Percentiles rank a stretch among this genome's conserved stretches.
phyloP scores from a whole-genome alignment of 2,888 invertebrate genomes.

The Drosophila flavopinicola region DNA sequence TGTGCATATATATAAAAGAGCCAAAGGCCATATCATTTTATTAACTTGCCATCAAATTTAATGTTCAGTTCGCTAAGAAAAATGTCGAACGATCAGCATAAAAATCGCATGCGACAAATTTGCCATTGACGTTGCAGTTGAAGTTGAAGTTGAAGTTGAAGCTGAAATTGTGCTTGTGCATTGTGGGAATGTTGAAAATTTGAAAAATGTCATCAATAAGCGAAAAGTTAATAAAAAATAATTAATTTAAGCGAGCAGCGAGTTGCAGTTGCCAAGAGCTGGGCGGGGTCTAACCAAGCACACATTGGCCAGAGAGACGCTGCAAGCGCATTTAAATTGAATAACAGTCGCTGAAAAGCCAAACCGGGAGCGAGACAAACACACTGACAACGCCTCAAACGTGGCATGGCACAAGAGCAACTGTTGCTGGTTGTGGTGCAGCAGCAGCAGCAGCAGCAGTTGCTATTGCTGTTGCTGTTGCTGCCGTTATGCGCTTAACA shows the following conservation, averaged over 20 bases:
- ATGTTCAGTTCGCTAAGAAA: slow-evolving; percentile 44
- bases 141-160: no score
- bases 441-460: slow-evolving; percentile 13
- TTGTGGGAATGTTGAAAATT: slow-evolving; percentile 63
- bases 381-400: slow-evolving; percentile 64
- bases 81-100: slow-evolving; percentile 65
- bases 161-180: slow-evolving; percentile 12
- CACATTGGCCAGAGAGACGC: slow-evolving; percentile 55
- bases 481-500: slow-evolving; percentile 75
- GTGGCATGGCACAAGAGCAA: slow-evolving; percentile 45
- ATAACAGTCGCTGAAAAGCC: slow-evolving; percentile 68
- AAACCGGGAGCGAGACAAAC: slow-evolving; percentile 38
- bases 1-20: slow-evolving; percentile 18
- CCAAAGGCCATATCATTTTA: slow-evolving; percentile 64
- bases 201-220: slow-evolving; percentile 78
- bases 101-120: slow-evolving; percentile 78
- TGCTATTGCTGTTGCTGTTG: slow-evolving; percentile 32
- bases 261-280: slow-evolving; percentile 25
- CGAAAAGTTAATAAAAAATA: slow-evolving; percentile 80
- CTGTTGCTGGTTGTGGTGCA: slow-evolving; percentile 38
- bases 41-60: slow-evolving; percentile 67
- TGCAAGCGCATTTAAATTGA: slow-evolving; percentile 77
- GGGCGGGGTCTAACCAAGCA: slow-evolving; percentile 48
- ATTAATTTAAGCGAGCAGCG: slow-evolving; percentile 71
- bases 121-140: slow-evolving; percentile 46